These are phyloP conservation scores for Scomberomorus guttatus DNA, from an alignment of 2,797 vertebrate species.

Conservation along the genomic window DNA sequence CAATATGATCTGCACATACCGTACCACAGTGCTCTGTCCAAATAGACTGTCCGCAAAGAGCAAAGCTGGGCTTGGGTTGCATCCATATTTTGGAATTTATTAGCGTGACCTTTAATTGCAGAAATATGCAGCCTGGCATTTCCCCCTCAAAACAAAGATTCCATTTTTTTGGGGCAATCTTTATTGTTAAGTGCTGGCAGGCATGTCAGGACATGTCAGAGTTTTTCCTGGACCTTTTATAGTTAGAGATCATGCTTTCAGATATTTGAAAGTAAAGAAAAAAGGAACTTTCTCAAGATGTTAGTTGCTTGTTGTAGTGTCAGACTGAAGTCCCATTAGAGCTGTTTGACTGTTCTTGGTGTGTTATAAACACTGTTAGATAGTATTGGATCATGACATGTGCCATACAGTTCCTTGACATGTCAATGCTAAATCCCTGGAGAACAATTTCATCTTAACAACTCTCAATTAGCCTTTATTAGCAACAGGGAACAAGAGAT, in stretches of 20 bases:
- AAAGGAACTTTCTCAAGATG: constrained; percentile 6
- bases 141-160: constrained; percentile 65
- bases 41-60: constrained; percentile 63
- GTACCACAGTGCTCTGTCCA: constrained; percentile 61
- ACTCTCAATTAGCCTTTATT: constrained; percentile 68
- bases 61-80: constrained; percentile 59
- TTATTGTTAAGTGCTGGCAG: constrained; percentile 50
- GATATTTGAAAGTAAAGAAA: constrained; percentile 20
- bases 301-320: constrained; percentile 18
- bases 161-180: constrained; percentile 35
- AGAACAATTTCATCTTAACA: constrained; percentile 46
- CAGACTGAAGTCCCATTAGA: constrained; percentile 33
- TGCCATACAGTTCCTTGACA: constrained; percentile 40
- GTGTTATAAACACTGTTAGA: constrained; percentile 45
- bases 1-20: constrained; percentile 75
- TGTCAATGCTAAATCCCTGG: constrained; percentile 31
- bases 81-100: constrained; percentile 71
- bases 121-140: constrained; percentile 69
- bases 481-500: constrained; percentile 51
- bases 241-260: constrained; percentile 9
- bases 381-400: constrained; percentile 46
- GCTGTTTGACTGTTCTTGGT: constrained; percentile 22
- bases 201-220: constrained; percentile 25
- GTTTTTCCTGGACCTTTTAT: constrained; percentile 32
- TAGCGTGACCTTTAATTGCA: constrained; percentile 71